A percentile compares a stretch with the other conserved stretches of the same genome.
These are phyloP conservation scores for Microctenopoma stevenorrisi DNA, from an alignment of 2,797 vertebrate species.

Conservation along the genomic window DNA sequence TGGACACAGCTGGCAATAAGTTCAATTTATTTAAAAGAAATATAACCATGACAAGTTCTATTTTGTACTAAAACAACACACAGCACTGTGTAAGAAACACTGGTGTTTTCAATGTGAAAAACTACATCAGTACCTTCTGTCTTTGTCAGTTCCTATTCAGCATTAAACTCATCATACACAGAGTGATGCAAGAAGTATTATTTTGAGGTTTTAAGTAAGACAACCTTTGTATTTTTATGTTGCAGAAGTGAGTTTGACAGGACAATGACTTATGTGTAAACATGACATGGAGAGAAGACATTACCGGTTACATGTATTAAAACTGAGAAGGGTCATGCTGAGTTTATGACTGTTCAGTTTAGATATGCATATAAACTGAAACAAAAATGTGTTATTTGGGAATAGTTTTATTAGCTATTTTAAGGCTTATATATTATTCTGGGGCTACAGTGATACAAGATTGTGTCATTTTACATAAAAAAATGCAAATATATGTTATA, in stretches of 20 bases:
- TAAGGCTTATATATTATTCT: too few species aligned
- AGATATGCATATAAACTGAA: too few species aligned
- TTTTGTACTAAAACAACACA: neutral
- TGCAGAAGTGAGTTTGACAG: neutral
- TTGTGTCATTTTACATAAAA: too few species aligned
- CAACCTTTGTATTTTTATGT: neutral
- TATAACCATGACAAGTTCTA: neutral
- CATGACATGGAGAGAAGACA: neutral
- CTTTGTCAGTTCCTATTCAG: neutral
- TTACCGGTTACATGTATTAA: too few species aligned
- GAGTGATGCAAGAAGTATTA: neutral
- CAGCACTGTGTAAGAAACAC: neutral
- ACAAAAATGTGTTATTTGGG: too few species aligned
- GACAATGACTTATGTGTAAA: neutral
- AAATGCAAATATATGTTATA: too few species aligned
- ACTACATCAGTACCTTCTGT: neutral
- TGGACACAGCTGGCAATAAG: slow-evolving; percentile 13
- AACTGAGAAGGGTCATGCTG: too few species aligned
- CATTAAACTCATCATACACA: neutral
- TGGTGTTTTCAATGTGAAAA: neutral
- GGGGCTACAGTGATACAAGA: too few species aligned
- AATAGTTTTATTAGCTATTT: too few species aligned
- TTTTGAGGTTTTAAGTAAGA: neutral
- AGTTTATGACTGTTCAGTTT: too few species aligned
- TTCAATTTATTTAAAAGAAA: neutral